Evolutionary conservation across 1,140 invertebrate species (phyloP), one percentile per base, ranked within the genome.

Genomic region (Tetramorium parvispinum): DNA sequence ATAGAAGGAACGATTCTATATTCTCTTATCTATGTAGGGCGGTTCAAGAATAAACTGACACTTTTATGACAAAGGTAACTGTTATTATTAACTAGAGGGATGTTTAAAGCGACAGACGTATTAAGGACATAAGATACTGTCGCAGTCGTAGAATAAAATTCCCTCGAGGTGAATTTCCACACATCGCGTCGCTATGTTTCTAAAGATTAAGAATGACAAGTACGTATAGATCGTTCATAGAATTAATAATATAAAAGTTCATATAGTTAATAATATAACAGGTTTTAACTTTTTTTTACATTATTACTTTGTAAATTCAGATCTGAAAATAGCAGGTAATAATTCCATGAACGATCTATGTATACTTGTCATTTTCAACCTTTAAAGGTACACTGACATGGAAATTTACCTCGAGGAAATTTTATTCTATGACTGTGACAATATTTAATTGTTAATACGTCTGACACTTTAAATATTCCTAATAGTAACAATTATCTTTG

Each of bases 61-160:
- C 32, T 76, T 75, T 77, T 63, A 40, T 43, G 37, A 40, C 43
- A 49, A 65, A 78, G 21, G 57, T 77, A 43, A 61, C 55, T 43
- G 21, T 78, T 65, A 21, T 16, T 77, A 11, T 61, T 61, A 59
- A 43, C 11, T 27, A 65, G 11, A 49, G 16, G 2, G 5, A 78
- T n/a, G 13, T 78, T 18, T 65, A 49, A 78, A 65, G 40, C 11
- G 18, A 78, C 59, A 65, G 32, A 27, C 18, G 2, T 65, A 46
- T 46, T 76, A 76, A 57, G 27, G 11, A 43, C 51, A 57, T 59
- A 59, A 40, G 21, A 49, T 70, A 70, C 32, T 57, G 73, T 59
- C 73, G 40, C 3, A 55, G 53, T 43, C 21, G 40, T 27, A 7
- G 53, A 75, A 59, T 59, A 43, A 59, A 43, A 59, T 59, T 76